phyloP scores from a whole-genome alignment of 2,888 invertebrate genomes.

The Morpho achilles region DNA sequence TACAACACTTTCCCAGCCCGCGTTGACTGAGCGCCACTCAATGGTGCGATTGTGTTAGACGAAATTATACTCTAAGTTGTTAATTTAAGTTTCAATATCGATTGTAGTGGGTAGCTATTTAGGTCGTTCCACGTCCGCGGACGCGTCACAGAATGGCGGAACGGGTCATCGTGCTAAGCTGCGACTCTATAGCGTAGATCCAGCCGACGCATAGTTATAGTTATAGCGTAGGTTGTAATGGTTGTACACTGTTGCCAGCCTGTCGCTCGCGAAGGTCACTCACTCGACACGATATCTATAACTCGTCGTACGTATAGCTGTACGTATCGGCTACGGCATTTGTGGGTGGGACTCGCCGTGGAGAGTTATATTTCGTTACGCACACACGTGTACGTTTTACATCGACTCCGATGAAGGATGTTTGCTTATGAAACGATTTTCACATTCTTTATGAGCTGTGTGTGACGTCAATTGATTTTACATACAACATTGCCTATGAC shows the following conservation, averaged over 20 bases:
- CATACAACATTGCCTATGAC: no score
- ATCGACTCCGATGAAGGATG: neutral
- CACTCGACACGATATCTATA: constrained; percentile 37
- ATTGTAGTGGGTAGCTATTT: constrained; percentile 30
- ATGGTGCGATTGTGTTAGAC: constrained; percentile 2
- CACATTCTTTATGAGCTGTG: neutral
- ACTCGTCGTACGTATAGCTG: neutral
- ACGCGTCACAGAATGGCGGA: constrained; percentile 62
- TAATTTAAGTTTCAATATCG: constrained; percentile 35
- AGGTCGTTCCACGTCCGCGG: constrained; percentile 42
- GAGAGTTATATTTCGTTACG: constrained; percentile 6
- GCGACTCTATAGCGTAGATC: constrained; percentile 24
- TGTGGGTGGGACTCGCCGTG: constrained; percentile 16
- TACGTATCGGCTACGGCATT: constrained; percentile 11
- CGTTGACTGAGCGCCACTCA: constrained; percentile 7
- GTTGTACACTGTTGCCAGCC: constrained; percentile 55
- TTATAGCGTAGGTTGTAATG: constrained; percentile 36
- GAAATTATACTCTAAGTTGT: constrained; percentile 31
- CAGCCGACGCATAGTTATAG: constrained; percentile 34
- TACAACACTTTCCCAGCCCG: constrained; percentile 61
- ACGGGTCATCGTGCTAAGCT: constrained; percentile 70
- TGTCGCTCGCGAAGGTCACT: constrained; percentile 64
- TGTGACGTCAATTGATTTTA: constrained; percentile 7
- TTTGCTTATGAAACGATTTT: constrained; percentile 12
- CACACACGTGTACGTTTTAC: no score